Percentiles rank a stretch among this genome's conserved stretches.
phyloP scores from a whole-genome alignment of 92 coral and sea anemone species.

The Epizoanthus ramosus region DNA sequence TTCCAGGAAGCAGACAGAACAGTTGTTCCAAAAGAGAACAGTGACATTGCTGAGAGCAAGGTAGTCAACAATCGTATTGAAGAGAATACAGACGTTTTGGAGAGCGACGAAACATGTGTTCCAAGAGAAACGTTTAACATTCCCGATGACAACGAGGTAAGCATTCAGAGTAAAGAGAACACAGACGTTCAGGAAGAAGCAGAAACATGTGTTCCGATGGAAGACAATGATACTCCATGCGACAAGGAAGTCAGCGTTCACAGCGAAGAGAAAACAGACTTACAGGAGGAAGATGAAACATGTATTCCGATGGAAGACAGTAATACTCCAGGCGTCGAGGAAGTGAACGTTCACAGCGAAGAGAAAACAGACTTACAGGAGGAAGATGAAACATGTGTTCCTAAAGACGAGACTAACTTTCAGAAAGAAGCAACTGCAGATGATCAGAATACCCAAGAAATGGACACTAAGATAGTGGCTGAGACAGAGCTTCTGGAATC shows the following conservation, averaged over 20 bases:
- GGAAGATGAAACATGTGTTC: background rate
- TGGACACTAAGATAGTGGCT: background rate
- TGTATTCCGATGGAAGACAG: background rate
- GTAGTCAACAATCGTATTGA: background rate
- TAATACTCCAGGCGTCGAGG: background rate
- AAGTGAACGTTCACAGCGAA: background rate
- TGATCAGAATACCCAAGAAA: background rate
- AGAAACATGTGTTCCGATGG: background rate
- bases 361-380: background rate
- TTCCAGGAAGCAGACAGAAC: background rate
- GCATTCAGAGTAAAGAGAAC: background rate
- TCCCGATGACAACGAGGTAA: background rate
- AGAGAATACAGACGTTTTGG: background rate
- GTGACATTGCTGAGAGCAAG: background rate
- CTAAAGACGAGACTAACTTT: background rate
- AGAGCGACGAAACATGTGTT: background rate
- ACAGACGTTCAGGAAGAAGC: background rate
- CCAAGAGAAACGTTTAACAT: background rate
- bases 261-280: background rate
- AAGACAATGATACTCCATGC: background rate
- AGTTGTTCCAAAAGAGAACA: background rate
- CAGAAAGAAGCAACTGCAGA: background rate
- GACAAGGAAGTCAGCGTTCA: background rate
- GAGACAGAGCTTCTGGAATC: background rate
- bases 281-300: background rate